These are phyloP conservation scores for Anthrax anthrax DNA, from an alignment of 2,888 invertebrate genomes.

Conservation along the genomic window DNA sequence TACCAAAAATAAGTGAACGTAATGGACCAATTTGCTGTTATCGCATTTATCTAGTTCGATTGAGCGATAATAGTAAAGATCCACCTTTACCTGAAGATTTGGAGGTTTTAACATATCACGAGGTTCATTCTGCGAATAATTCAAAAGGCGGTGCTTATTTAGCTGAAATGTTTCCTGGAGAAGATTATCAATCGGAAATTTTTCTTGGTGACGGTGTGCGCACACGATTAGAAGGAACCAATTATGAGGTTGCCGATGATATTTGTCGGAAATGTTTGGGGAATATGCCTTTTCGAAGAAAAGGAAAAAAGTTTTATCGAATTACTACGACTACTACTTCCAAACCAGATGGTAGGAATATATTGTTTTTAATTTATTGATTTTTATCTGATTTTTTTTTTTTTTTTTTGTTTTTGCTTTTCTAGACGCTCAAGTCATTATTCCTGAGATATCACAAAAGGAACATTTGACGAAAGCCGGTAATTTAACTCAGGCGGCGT, in stretches of 20 bases:
- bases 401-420: not conserved
- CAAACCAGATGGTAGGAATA: slow-evolving; percentile 11
- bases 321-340: slow-evolving; percentile 7
- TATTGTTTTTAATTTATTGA: too few species aligned
- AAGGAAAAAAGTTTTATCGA: not conserved
- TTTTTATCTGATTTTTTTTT: too few species aligned
- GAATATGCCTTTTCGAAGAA: slow-evolving; percentile 17
- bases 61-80: slow-evolving; percentile 44
- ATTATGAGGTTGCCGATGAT: slow-evolving; percentile 19
- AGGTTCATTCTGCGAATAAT: slow-evolving; percentile 52
- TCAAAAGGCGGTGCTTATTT: slow-evolving; percentile 57
- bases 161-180: slow-evolving; percentile 68
- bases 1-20: slow-evolving; percentile 66
- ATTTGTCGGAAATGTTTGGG: slow-evolving; percentile 25
- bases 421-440: slow-evolving; percentile 4
- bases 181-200: slow-evolving; percentile 48
- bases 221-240: slow-evolving; percentile 18
- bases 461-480: slow-evolving; percentile 23
- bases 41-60: slow-evolving; percentile 61
- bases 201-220: slow-evolving; percentile 55
- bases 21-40: slow-evolving; percentile 83
- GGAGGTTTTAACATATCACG: slow-evolving; percentile 54
- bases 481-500: slow-evolving; percentile 24
- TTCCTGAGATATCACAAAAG: slow-evolving; percentile 18
- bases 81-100: slow-evolving; percentile 55